These are phyloP conservation scores for Manis pentadactyla DNA, from an alignment of 2,797 vertebrate genomes.

Conservation along the genomic window DNA sequence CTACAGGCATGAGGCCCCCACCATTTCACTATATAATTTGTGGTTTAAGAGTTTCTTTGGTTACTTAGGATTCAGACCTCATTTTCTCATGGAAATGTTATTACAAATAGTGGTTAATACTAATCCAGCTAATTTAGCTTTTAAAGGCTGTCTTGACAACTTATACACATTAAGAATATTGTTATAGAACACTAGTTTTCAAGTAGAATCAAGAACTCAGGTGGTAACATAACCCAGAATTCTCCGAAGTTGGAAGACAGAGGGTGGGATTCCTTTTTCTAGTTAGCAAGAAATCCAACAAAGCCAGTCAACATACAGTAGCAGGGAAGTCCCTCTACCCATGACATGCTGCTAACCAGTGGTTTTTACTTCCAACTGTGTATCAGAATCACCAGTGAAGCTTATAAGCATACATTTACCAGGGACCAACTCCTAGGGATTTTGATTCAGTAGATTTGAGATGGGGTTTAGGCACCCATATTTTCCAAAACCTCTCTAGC, in stretches of 20 bases:
- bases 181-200: not conserved
- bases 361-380: not conserved
- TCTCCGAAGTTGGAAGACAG: not conserved
- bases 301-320: not conserved
- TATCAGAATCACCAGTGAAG: not conserved
- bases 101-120: not conserved
- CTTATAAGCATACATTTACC: not conserved
- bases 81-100: not conserved
- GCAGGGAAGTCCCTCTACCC: not conserved
- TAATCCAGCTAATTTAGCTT: not conserved
- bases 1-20: not conserved
- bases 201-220: not conserved
- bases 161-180: not conserved
- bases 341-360: not conserved
- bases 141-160: not conserved
- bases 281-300: not conserved
- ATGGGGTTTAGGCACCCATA: not conserved
- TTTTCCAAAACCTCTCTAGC: not conserved
- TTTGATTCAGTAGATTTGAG: not conserved
- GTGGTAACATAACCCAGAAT: not conserved
- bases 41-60: not conserved
- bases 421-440: not conserved
- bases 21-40: not conserved
- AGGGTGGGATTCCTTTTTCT: not conserved
- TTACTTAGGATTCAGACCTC: not conserved